Evolutionary conservation across 2,888 invertebrate species (phyloP).

Genomic region (Axea sp.): DNA sequence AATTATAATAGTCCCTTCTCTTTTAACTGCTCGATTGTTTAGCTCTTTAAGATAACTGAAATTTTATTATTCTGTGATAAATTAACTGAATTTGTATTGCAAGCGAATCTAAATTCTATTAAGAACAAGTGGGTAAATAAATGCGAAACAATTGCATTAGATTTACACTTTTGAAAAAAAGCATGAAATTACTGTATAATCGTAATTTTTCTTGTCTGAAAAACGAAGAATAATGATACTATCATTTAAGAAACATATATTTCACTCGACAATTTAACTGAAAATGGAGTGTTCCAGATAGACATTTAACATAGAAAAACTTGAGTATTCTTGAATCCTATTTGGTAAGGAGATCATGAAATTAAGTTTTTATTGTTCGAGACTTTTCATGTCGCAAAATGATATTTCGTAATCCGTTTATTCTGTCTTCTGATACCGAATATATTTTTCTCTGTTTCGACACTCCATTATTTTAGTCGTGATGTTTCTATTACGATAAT

Average conservation of each 20-base stretch:
- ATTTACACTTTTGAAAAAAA: slow-evolving; percentile 26
- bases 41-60: not conserved
- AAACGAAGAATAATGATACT: slow-evolving; percentile 15
- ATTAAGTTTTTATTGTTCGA: slow-evolving; percentile 12
- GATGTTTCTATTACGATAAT: too few relatives aligned
- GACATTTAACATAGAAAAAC: slow-evolving; percentile 13
- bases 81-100: slow-evolving; percentile 7
- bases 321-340: slow-evolving; percentile 1
- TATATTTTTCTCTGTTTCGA: too few relatives aligned
- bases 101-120: slow-evolving; percentile 21
- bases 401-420: slow-evolving; percentile 2
- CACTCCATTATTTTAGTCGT: too few relatives aligned
- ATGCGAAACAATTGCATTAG: slow-evolving; percentile 5
- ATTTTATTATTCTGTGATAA: slow-evolving; percentile 9
- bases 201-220: slow-evolving; percentile 23
- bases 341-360: slow-evolving; percentile 13
- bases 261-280: slow-evolving; percentile 24
- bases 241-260: slow-evolving; percentile 14
- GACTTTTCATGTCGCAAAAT: not conserved
- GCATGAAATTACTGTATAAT: slow-evolving; percentile 17
- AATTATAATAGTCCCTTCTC: not conserved
- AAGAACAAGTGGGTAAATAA: slow-evolving; percentile 12
- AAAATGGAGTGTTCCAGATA: slow-evolving; percentile 4
- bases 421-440: not conserved
- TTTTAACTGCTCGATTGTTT: not conserved